Conservation (phyloP, 2,888 invertebrate species). For the Oscheius sp. region DNA sequence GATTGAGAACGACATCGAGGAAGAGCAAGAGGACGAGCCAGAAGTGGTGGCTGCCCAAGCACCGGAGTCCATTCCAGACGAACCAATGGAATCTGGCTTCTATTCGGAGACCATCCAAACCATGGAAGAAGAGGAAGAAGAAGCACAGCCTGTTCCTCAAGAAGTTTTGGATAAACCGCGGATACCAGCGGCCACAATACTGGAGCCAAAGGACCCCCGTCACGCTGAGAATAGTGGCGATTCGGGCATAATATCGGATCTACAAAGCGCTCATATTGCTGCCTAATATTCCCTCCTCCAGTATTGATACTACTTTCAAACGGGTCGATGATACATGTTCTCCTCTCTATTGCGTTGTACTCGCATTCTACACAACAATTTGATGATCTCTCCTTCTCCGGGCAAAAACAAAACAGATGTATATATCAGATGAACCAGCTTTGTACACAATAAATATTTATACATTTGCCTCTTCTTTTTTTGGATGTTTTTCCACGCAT, state of each 20-base stretch:
- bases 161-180: slow-evolving; percentile 19
- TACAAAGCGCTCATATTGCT: not conserved
- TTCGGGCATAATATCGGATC: slow-evolving; percentile 12
- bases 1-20: not conserved
- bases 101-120: not conserved
- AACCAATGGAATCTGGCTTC: slow-evolving; percentile 19
- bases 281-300: not conserved
- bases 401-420: not conserved
- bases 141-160: not conserved
- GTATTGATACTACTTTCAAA: not conserved
- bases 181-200: not conserved
- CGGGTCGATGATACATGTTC: slow-evolving; percentile 2
- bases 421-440: not conserved
- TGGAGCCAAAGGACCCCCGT: slow-evolving; percentile 27
- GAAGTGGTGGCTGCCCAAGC: not conserved
- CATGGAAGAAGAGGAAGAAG: slow-evolving; percentile 1
- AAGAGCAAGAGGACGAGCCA: slow-evolving; percentile 2
- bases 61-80: slow-evolving; percentile 20
- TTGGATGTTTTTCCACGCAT: too few relatives aligned
- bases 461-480: not conserved
- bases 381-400: not conserved
- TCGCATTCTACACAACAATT: not conserved
- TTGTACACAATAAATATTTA: not conserved
- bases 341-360: not conserved
- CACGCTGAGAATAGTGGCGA: slow-evolving; percentile 4